These are phyloP conservation scores for Scaptomyza polygonia DNA, from an alignment of 2,888 invertebrate species.

Conservation along the genomic window DNA sequence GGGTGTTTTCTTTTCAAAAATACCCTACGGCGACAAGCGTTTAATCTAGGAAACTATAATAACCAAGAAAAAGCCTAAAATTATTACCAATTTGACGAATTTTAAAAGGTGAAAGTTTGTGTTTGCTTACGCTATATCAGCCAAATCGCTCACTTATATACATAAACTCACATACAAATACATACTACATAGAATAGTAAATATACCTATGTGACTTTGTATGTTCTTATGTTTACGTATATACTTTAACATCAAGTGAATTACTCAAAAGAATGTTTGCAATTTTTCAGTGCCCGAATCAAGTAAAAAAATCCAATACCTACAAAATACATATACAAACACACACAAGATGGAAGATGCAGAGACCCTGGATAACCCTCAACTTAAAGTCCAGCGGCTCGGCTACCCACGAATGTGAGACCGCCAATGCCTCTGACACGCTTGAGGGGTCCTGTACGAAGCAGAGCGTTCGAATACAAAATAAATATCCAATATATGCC, in stretches of 20 bases:
- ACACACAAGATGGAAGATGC: constrained; percentile 20
- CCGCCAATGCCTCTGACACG: constrained; percentile 66
- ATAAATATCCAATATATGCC: constrained; percentile 81
- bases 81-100: not conserved
- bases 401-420: constrained; percentile 34
- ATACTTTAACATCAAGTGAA: constrained; percentile 59
- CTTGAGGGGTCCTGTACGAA: constrained; percentile 69
- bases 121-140: not conserved
- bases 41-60: too few species aligned
- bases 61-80: not conserved
- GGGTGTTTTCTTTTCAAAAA: too few species aligned
- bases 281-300: constrained; percentile 76
- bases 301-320: constrained; percentile 63
- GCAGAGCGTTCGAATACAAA: constrained; percentile 74
- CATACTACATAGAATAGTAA: not conserved
- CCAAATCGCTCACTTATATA: not conserved
- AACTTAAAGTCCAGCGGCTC: constrained; percentile 45
- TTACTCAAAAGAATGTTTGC: constrained; percentile 79
- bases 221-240: not conserved
- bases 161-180: constrained; percentile 2
- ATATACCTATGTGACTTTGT: constrained; percentile 5
- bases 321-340: constrained; percentile 38
- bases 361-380: constrained; percentile 53
- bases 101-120: not conserved
- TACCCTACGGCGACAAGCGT: too few species aligned